A percentile compares a stretch with the other conserved stretches of the same genome.
phyloP scores from a whole-genome alignment of 2,797 vertebrate species.

The Enteromius fasciolatus region DNA sequence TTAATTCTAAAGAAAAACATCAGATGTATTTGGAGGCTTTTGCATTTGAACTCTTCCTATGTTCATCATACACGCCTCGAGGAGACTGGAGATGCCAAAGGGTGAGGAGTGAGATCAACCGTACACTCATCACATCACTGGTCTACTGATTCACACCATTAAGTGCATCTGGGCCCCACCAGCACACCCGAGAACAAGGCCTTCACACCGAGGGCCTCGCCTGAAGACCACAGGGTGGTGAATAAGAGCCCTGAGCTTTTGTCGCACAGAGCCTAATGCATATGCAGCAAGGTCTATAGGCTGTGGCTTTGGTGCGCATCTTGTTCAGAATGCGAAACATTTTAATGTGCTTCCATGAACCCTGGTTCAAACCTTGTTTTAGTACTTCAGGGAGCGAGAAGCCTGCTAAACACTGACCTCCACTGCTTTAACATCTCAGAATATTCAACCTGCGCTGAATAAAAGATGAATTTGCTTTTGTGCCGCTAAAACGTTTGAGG shows the following conservation, averaged over 20 bases:
- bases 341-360: slow-evolving; percentile 13
- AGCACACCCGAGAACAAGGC: slow-evolving; percentile 16
- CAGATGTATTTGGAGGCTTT: too few species aligned
- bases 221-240: slow-evolving; percentile 12
- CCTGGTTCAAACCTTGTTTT: slow-evolving; percentile 25
- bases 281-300: slow-evolving; percentile 38
- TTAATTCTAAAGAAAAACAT: too few species aligned
- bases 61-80: slow-evolving; percentile 37
- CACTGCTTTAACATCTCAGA: slow-evolving; percentile 1
- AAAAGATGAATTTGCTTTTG: slow-evolving; percentile 51
- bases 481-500: slow-evolving; percentile 33
- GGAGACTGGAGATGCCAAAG: slow-evolving; percentile 20
- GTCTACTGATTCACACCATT: slow-evolving; percentile 44
- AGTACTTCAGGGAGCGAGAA: slow-evolving; percentile 18
- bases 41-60: background rate
- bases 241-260: slow-evolving; percentile 13
- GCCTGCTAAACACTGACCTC: slow-evolving; percentile 21
- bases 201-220: slow-evolving; percentile 25
- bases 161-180: slow-evolving; percentile 29
- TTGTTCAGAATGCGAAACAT: slow-evolving; percentile 14
- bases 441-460: slow-evolving; percentile 41
- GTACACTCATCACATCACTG: slow-evolving; percentile 38
- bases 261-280: slow-evolving; percentile 26
- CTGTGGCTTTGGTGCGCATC: slow-evolving; percentile 2
- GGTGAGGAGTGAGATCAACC: slow-evolving; percentile 41